Evolutionary conservation across 2,888 invertebrate genomes (phyloP), one percentile per base, ranked within the genome.

Genomic region (Lepidocyrtoides sp.): DNA sequence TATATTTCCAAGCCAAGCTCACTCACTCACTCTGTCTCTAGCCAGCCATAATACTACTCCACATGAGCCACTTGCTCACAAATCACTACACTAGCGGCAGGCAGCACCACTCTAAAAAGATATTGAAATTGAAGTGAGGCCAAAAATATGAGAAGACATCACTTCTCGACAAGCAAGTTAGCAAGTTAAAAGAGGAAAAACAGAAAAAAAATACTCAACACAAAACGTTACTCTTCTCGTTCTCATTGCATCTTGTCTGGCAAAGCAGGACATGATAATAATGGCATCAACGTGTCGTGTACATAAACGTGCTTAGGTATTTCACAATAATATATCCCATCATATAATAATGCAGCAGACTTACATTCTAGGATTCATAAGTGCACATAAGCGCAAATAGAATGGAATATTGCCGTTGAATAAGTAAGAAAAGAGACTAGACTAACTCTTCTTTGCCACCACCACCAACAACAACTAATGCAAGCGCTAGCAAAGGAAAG

Each of bases 81-180:
- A 91, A 86, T 85, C 91, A 81, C 57, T 84, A 29, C 57, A 77
- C 75, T 17, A n/a, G n/a, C n/a, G n/a, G 7, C 7, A 36, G 2
- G 29, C 63, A 23, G 29, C 44, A n/a, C 41, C 41, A 23, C 57
- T 54, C 54, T 81, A 63, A 83, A 57, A 83, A 63, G 60, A 83
- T 83, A 83, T 84, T 85, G 85, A 81, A 81, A 57, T 91, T 91
- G 91, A 85, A 91, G 85, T 32, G 54, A 91, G 69, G 91, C 91
- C 91, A 91, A 91, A 77, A 84, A 79, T 86, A 90, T 90, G 90
- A 90, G 90, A 84, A 79, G 84, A 90, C 90, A 89, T 81, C 81
- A 82, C 82, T 82, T 89, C 81, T 72, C 88, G 88, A 89, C 88
- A 90, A 90, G 77, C 51, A 75, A 79, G 26, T 23, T 36, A 36